These are phyloP conservation scores for Zingel zingel DNA, from an alignment of 2,113 vertebrate species.

Conservation along the genomic window DNA sequence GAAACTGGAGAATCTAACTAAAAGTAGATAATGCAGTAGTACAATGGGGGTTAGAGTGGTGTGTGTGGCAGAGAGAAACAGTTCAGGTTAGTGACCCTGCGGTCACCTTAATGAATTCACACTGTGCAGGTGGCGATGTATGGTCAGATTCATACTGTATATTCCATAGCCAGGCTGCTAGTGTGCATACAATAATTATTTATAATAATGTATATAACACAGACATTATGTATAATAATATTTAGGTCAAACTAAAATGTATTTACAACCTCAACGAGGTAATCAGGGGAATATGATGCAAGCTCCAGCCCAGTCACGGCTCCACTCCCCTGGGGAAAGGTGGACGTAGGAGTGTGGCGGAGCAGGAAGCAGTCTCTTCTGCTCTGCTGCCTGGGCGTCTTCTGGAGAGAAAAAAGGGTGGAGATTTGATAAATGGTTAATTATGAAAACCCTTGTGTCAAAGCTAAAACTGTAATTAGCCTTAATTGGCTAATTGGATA, in stretches of 20 bases:
- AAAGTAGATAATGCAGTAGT: constrained; percentile 76
- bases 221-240: no score
- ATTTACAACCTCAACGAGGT: constrained; percentile 16
- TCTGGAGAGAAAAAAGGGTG: constrained; percentile 52
- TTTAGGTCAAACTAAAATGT: constrained; percentile 54
- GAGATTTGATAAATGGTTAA: constrained; percentile 79
- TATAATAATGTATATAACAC: no score
- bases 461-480: constrained; percentile 82
- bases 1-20: constrained; percentile 73
- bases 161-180: not conserved
- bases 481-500: constrained; percentile 82
- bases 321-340: constrained; percentile 30
- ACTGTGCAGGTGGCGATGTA: constrained; percentile 4
- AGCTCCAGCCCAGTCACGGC: not conserved
- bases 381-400: constrained; percentile 66
- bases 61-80: constrained; percentile 21
- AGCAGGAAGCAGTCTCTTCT: constrained; percentile 28
- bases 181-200: constrained; percentile 21
- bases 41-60: constrained; percentile 64
- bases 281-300: constrained; percentile 4
- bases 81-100: constrained; percentile 42
- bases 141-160: not conserved
- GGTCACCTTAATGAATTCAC: constrained; percentile 21
- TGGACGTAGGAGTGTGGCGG: constrained; percentile 31
- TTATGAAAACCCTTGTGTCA: constrained; percentile 80